Base-by-base conservation (phyloP, 2,888 invertebrate species). In the Ochropacha duplaris region DNA sequence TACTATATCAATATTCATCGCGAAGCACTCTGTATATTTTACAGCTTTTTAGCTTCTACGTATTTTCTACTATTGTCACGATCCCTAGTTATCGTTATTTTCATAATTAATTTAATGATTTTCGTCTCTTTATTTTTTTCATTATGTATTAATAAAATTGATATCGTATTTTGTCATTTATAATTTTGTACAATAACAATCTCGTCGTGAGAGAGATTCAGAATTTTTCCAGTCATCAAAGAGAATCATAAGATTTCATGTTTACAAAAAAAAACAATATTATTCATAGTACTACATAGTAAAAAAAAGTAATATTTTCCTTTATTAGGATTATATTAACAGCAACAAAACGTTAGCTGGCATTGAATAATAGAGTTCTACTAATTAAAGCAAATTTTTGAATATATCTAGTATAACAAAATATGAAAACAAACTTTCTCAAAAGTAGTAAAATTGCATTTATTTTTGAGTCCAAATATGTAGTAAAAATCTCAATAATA, bases 11-110 rank as follows among this genome's bases (percentile, higher is more conserved):
- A 54, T 56, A 62, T 60, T 75, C 74, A 76, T 76, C 80, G 87
- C 86, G 79, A 89, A 90, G 89, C 90, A 76, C 74, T 87, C 81
- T 84, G 82, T 81, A 78, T 79, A 82, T 71, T 80, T 76, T 87
- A 88, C 86, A 87, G 87, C 87, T 58, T 71, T 76, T 76, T 87
- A 89, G 89, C 90, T 80, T 84, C 88, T 89, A 89, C 81, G 82
- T 87, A 88, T 76, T 80, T 73, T 74, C 91, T 91, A 92, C 90
- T 92, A 92, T 92, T 92, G 92, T 92, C 92, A 85, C 86, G 75
- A 86, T 89, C 81, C 84, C 85, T 90, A 90, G 80, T 76, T 82
- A 82, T 76, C 78, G 63, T 75, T 77, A 80, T 59, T 22, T 31
- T 76, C 69, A 66, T 74, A 77, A 74, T 73, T 67, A 70, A 64